Base-by-base conservation (phyloP, 2,113 vertebrate genomes). In the Heliornis fulica region DNA sequence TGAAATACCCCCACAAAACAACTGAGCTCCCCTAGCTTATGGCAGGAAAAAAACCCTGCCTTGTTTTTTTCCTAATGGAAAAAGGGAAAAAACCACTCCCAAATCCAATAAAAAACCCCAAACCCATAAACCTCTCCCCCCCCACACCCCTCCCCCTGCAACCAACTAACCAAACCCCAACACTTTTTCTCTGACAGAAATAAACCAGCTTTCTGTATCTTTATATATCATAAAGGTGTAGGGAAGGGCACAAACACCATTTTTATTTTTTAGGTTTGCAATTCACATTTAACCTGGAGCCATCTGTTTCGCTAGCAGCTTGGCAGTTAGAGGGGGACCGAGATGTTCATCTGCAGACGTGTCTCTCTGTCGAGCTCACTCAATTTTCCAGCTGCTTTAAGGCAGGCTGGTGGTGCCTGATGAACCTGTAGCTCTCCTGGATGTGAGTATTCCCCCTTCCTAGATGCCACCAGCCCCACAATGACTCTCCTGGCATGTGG, bases 281-380 rank as follows among this genome's bases (percentile, higher is more conserved):
- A 76, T 93, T 97, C 95, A 96, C 96, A 92, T 97, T 94, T 96
- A 90, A 96, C 93, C 93, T 43, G 66, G 40, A 94, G 80, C 97
- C 96, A 97, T 97, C 92, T 96, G 95, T 97, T 96, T 86, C 23
- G 16, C 18, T 48, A 46, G 94, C 81, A 95, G 83, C 89, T 43
- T 88, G 60, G 95, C 92, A 91, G 88, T 63, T 72, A 36, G 83
- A 75, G 41, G 70, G 15, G 69, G 79, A 82, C 65, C 2, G 21
- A 81, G 93, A 83, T 59, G 89, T 64, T 94, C 92, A 71, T 54
- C 88, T 76, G 69, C 86, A 89, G 56, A 40, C n/a, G 10, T 36
- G 9, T 28, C 21, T 90, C 78, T 29, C 26, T 4, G 40, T 28
- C 4, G n/a, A 85, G 87, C 81, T 92, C 74, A 3, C 51, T 92